phyloP scores from a whole-genome alignment of 2,113 vertebrate genomes.

The Ammodytes dubius region DNA sequence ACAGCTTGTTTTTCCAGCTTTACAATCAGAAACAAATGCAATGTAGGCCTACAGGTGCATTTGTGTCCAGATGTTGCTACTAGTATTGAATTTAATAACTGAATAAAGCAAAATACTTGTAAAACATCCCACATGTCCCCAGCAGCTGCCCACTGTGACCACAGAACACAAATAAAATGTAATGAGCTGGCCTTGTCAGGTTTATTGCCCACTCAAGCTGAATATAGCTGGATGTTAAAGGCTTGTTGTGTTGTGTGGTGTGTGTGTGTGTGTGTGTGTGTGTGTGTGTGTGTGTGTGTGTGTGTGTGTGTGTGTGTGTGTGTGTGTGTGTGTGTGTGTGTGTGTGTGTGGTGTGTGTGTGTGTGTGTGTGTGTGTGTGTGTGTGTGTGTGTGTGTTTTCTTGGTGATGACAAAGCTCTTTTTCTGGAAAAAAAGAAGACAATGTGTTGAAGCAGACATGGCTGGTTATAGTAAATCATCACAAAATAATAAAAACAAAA shows the following conservation, averaged over 20 bases:
- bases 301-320: too few species aligned
- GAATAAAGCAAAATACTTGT: neutral
- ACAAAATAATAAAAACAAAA: neutral
- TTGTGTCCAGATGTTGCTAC: neutral
- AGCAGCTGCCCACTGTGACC: neutral
- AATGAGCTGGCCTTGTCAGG: conserved; percentile 6
- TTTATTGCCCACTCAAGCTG: conserved; percentile 1
- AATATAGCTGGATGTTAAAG: conserved; percentile 12
- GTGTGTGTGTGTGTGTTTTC: conserved; percentile 11
- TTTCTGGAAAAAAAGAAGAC: neutral
- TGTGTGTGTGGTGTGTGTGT: too few species aligned
- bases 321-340: neutral
- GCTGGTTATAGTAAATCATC: neutral
- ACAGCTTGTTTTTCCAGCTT: neutral
- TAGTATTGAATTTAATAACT: neutral
- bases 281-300: too few species aligned
- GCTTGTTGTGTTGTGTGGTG: too few species aligned
- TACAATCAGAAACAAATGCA: neutral
- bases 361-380: too few species aligned
- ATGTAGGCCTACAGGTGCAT: neutral
- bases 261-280: too few species aligned
- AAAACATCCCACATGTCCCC: neutral
- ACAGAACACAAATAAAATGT: neutral
- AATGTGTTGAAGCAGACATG: neutral
- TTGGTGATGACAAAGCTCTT: neutral